Percentiles rank a stretch among this genome's conserved stretches.
Conservation (phyloP, 2,888 invertebrate genomes). For the Torymus texanus region DNA sequence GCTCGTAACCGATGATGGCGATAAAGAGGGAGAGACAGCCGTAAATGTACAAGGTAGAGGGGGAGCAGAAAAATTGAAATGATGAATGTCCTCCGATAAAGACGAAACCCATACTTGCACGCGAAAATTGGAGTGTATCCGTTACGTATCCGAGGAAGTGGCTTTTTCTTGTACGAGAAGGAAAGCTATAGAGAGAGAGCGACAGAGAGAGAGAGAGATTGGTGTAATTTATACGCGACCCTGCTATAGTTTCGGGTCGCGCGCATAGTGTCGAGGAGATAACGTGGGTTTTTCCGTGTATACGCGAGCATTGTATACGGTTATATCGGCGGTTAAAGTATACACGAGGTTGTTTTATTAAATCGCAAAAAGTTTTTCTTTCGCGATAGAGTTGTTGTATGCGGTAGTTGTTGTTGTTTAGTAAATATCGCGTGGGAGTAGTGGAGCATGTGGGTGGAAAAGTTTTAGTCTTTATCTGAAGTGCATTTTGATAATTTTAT, state of each 20-base stretch:
- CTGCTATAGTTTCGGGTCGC: slow-evolving; percentile 10
- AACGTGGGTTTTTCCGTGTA: neutral
- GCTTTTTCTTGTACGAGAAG: neutral
- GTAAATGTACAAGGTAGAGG: too few species aligned
- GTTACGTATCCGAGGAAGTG: neutral
- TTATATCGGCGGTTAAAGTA: slow-evolving; percentile 17
- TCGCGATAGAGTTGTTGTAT: too few species aligned
- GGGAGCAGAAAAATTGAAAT: too few species aligned
- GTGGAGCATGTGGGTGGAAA: too few species aligned
- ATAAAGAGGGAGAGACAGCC: too few species aligned
- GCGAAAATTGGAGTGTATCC: too few species aligned
- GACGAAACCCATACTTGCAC: too few species aligned
- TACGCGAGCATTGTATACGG: slow-evolving; percentile 1
- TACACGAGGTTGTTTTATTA: neutral
- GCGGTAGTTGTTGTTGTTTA: too few species aligned
- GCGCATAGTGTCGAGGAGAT: neutral
- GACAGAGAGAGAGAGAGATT: neutral
- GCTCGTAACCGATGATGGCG: too few species aligned
- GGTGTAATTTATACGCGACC: slow-evolving; percentile 18
- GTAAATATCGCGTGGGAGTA: too few species aligned
- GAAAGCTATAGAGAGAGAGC: neutral
- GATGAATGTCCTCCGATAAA: too few species aligned
- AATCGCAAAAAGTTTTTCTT: neutral
- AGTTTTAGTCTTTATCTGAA: slow-evolving; percentile 3
- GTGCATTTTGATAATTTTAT: slow-evolving; percentile 5